These are phyloP conservation scores for Pentamera pediparva DNA, from an alignment of 53 echinoderm and acorn worm genomes.

Conservation along the genomic window DNA sequence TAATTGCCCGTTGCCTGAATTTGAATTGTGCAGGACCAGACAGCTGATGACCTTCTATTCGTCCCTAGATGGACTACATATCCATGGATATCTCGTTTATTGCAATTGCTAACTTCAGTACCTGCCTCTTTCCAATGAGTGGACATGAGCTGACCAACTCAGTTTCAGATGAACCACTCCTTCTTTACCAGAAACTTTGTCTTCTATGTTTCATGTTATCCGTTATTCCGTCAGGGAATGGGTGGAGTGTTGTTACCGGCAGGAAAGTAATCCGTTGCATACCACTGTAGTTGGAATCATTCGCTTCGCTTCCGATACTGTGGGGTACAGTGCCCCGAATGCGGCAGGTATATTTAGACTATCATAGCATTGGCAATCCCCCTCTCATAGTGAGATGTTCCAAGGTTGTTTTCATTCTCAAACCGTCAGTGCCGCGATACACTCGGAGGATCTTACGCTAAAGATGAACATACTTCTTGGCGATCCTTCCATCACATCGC, in stretches of 20 bases:
- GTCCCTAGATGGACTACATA: slow-evolving; percentile 56
- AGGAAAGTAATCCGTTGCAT: slow-evolving; percentile 2
- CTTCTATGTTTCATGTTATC: slow-evolving; percentile 43
- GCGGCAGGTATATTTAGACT: slow-evolving; percentile 19
- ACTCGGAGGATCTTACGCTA: background rate
- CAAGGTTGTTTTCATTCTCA: slow-evolving; percentile 34
- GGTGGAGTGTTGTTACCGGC: slow-evolving; percentile 19
- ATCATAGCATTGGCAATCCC: slow-evolving; percentile 29
- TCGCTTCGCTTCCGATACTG: background rate
- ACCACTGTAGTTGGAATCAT: background rate
- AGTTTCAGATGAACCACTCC: background rate
- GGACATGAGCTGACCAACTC: background rate
- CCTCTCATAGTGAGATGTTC: slow-evolving; percentile 20
- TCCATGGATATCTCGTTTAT: background rate
- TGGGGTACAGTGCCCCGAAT: slow-evolving; percentile 22
- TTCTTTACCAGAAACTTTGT: slow-evolving; percentile 17
- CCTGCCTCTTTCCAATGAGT: slow-evolving; percentile 6
- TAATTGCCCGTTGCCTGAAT: background rate
- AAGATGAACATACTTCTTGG: slow-evolving; percentile 24
- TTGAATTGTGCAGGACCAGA: slow-evolving; percentile 25
- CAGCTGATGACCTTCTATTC: slow-evolving; percentile 40
- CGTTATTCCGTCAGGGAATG: slow-evolving; percentile 39
- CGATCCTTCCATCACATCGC: slow-evolving; percentile 17
- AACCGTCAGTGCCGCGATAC: slow-evolving; percentile 18
- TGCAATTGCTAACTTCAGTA: slow-evolving; percentile 17